phyloP scores from a whole-genome alignment of 1,140 invertebrate species.

The Oncopodura yosiiana region DNA sequence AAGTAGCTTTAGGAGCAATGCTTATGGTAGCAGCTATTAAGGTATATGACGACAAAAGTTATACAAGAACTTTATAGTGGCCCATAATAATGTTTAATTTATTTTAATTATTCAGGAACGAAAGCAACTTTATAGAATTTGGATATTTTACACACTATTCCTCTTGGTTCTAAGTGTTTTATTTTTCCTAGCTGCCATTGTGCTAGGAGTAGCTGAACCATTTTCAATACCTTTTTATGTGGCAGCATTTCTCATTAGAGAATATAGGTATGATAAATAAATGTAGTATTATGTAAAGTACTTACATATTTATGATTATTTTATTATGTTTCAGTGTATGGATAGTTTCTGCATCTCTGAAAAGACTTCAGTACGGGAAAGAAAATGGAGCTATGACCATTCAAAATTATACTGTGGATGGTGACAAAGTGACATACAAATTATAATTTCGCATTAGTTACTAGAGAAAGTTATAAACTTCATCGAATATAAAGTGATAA shows the following conservation, averaged over 20 bases:
- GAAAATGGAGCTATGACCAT: too few species aligned
- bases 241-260: background rate
- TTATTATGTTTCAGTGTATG: too few species aligned
- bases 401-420: too few species aligned
- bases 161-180: slow-evolving; percentile 1
- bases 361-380: background rate
- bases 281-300: too few species aligned
- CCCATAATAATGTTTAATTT: background rate
- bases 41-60: background rate
- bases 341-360: background rate
- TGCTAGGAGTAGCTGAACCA: background rate
- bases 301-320: too few species aligned
- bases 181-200: background rate
- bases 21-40: background rate
- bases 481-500: too few species aligned
- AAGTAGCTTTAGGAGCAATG: background rate
- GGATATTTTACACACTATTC: slow-evolving; percentile 4
- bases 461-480: too few species aligned
- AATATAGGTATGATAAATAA: too few species aligned
- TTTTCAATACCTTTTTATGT: slow-evolving; percentile 10
- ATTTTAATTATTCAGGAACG: background rate
- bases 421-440: too few species aligned
- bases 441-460: too few species aligned
- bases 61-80: background rate
- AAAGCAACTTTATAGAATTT: background rate